phyloP scores from a whole-genome alignment of 2,113 vertebrate species.

The Mormyrus iriodes region DNA sequence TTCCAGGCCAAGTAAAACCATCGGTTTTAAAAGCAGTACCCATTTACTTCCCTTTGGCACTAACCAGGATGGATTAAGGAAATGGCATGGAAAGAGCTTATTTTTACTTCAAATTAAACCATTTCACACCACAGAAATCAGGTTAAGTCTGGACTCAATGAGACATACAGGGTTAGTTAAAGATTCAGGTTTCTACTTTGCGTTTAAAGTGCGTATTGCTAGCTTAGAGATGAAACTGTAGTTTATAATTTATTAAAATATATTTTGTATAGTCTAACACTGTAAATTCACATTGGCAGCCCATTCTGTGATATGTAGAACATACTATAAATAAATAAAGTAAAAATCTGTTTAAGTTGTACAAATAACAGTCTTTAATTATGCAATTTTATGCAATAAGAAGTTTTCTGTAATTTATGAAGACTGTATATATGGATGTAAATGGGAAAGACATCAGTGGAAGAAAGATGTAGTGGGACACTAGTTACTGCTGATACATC shows the following conservation, averaged over 20 bases:
- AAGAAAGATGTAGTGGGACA: not conserved
- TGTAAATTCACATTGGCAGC: not conserved
- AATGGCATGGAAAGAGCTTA: not conserved
- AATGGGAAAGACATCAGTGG: not conserved
- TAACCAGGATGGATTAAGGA: not conserved
- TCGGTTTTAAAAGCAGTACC: constrained; percentile 11
- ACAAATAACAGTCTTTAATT: not conserved
- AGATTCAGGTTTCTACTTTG: not conserved
- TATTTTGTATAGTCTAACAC: not conserved
- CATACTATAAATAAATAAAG: not conserved
- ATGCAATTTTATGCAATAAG: not conserved
- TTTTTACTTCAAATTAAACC: not conserved
- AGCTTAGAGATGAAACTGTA: not conserved
- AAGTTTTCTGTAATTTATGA: not conserved
- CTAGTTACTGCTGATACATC: not conserved
- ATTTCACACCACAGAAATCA: constrained; percentile 6
- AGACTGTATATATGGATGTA: not conserved
- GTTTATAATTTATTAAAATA: not conserved
- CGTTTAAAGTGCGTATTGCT: not conserved
- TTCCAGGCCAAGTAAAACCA: constrained; percentile 9
- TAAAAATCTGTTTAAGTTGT: not conserved
- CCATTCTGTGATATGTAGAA: not conserved
- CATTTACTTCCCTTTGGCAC: not conserved
- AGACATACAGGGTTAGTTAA: not conserved
- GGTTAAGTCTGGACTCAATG: not conserved